phyloP scores from a whole-genome alignment of 2,797 vertebrate species.

The Tapirus indicus region DNA sequence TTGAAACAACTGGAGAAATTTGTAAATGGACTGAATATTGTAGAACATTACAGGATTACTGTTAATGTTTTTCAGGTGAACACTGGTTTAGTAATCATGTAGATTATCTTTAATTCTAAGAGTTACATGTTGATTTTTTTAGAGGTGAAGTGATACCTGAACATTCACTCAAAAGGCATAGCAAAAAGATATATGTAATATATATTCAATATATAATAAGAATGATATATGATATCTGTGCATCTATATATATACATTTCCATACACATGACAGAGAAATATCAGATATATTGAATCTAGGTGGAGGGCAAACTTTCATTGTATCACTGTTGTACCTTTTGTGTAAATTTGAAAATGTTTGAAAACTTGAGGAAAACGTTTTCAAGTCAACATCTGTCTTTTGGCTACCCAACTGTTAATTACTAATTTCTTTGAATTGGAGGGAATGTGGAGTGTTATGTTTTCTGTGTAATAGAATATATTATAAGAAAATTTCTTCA shows the following conservation, averaged over 20 bases:
- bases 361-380: neutral
- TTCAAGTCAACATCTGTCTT: neutral
- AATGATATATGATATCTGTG: neutral
- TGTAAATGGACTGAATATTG: neutral
- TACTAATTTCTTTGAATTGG: neutral
- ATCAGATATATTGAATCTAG: neutral
- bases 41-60: neutral
- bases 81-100: neutral
- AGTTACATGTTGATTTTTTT: slow-evolving; percentile 1
- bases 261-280: neutral
- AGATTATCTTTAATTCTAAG: neutral
- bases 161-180: neutral
- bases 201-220: neutral
- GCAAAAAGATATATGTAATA: neutral
- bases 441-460: neutral
- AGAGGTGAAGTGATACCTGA: neutral
- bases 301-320: neutral
- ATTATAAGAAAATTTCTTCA: neutral
- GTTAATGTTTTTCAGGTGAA: neutral
- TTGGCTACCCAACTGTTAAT: neutral
- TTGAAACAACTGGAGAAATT: neutral
- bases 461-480: neutral
- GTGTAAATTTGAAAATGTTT: neutral
- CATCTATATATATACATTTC: neutral
- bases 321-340: neutral